A percentile compares a stretch with the other conserved stretches of the same genome.
Conservation (phyloP, 2,797 vertebrate species). For the Paedocypris micromegethes region DNA sequence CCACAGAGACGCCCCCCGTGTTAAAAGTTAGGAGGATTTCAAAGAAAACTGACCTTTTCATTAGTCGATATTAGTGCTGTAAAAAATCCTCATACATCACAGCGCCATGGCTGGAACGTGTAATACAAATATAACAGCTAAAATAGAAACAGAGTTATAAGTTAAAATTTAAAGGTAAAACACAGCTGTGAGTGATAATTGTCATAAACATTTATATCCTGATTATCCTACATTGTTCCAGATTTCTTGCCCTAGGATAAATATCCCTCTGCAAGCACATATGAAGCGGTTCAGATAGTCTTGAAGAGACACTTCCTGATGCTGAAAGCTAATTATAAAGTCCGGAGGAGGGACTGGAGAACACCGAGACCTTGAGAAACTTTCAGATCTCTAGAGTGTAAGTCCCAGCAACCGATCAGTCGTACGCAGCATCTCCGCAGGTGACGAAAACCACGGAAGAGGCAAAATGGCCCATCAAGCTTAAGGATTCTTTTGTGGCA, state of each 20-base stretch:
- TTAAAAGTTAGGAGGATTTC: too few relatives aligned
- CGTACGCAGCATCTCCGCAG: conserved; percentile 8
- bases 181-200: too few relatives aligned
- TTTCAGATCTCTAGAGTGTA: conserved; percentile 31
- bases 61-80: too few relatives aligned
- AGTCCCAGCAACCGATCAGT: conserved; percentile 23
- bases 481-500: conserved; percentile 17
- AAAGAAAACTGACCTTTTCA: too few relatives aligned
- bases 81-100: too few relatives aligned
- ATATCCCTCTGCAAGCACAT: conserved; percentile 35
- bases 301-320: conserved; percentile 7
- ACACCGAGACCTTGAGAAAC: conserved; percentile 26
- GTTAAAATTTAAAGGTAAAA: too few relatives aligned
- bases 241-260: conserved; percentile 10
- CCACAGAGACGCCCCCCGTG: not conserved
- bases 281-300: conserved; percentile 27
- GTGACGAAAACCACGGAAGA: conserved; percentile 1
- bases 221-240: too few relatives aligned
- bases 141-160: too few relatives aligned
- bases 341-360: not conserved
- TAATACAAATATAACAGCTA: too few relatives aligned
- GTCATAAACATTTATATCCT: too few relatives aligned
- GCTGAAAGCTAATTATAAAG: conserved; percentile 24
- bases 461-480: not conserved
- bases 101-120: too few relatives aligned